Conservation (phyloP, 2,113 vertebrate genomes). For the Bucco capensis region DNA sequence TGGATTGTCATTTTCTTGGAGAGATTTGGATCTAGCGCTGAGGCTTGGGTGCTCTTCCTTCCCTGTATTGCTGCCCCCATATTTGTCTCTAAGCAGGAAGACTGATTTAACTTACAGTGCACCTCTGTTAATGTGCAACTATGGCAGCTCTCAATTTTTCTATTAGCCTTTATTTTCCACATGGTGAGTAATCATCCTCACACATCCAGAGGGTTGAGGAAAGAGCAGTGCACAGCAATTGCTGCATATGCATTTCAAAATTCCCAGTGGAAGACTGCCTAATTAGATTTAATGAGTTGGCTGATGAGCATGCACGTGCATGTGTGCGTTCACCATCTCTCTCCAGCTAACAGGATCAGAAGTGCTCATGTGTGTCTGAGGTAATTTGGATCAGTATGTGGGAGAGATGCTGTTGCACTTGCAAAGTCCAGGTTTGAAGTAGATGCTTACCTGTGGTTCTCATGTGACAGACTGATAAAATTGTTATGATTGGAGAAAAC, state of each 20-base stretch:
- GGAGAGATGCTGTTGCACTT: constrained; percentile 2
- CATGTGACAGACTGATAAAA: neutral
- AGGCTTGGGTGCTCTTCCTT: neutral
- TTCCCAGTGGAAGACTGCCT: constrained; percentile 8
- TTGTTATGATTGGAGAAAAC: no score
- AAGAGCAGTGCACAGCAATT: constrained; percentile 3
- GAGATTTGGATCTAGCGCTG: neutral
- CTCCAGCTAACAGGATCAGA: constrained; percentile 1
- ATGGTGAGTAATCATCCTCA: neutral
- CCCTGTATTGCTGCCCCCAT: neutral
- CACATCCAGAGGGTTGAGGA: neutral
- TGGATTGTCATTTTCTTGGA: neutral
- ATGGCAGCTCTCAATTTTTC: neutral
- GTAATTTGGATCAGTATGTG: neutral
- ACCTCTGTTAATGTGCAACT: neutral
- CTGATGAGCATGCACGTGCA: neutral
- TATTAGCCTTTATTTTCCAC: constrained; percentile 25
- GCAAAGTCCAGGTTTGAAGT: neutral
- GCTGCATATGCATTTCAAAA: constrained; percentile 35
- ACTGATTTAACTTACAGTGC: neutral
- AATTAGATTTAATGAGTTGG: constrained; percentile 49
- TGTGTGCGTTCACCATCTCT: constrained; percentile 6
- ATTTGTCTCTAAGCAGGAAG: neutral
- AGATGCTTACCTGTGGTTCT: neutral
- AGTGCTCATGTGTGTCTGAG: neutral